These are phyloP conservation scores for Hypothenemus hampei DNA, from an alignment of 1,140 invertebrate genomes.

Conservation along the genomic window DNA sequence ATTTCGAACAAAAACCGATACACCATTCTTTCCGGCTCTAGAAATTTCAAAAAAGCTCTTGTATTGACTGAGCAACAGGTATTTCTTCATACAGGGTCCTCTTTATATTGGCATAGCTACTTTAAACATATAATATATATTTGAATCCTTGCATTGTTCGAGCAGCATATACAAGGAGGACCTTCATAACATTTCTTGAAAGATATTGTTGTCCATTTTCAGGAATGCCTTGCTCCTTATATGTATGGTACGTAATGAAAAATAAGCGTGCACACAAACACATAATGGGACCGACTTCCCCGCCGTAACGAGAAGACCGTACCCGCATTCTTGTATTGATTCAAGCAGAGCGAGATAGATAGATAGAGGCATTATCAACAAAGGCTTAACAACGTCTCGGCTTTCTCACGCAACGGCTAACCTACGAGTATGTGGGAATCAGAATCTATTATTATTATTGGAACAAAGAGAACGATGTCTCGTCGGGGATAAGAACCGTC, in stretches of 20 bases:
- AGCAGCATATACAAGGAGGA: too few species aligned
- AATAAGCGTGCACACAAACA: conserved; percentile 1
- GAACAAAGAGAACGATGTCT: conserved; percentile 7
- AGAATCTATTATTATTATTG: conserved; percentile 3
- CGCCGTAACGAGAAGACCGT: conserved; percentile 8
- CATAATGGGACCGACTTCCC: conserved; percentile 4
- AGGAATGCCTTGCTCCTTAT: too few species aligned
- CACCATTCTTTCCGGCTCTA: too few species aligned
- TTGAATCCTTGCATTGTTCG: too few species aligned
- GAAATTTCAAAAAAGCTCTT: too few species aligned
- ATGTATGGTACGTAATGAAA: background rate
- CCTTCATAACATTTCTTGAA: too few species aligned
- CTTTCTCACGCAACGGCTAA: conserved; percentile 11
- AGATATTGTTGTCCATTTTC: too few species aligned
- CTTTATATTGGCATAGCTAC: too few species aligned
- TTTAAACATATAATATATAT: too few species aligned
- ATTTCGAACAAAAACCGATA: too few species aligned
- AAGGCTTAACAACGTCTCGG: conserved; percentile 9
- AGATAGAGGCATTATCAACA: conserved; percentile 15
- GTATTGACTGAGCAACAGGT: too few species aligned
- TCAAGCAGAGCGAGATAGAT: conserved; percentile 20
- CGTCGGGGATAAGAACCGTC: background rate
- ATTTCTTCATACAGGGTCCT: too few species aligned
- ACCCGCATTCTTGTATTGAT: conserved; percentile 20
- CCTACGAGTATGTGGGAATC: conserved; percentile 17